phyloP scores from a whole-genome alignment of 2,113 vertebrate genomes.

The Rhynchopsitta pachyrhyncha region DNA sequence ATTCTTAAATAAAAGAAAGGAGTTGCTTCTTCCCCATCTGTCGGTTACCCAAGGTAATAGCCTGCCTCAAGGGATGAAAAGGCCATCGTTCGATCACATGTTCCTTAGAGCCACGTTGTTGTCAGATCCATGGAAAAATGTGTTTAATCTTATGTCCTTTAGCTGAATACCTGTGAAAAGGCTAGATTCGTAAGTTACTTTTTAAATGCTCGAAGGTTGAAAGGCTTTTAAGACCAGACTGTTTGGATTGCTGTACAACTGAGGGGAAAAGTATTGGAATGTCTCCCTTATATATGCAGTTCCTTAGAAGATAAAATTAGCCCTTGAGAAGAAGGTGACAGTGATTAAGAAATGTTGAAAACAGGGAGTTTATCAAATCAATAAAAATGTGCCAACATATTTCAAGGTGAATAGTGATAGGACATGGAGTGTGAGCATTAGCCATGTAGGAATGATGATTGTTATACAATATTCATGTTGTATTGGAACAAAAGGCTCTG shows the following conservation, averaged over 20 bases:
- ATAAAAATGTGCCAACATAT: neutral
- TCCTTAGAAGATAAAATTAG: neutral
- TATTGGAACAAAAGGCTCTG: neutral
- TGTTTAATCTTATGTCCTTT: neutral
- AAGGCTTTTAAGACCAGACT: neutral
- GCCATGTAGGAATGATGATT: neutral
- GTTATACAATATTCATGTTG: neutral
- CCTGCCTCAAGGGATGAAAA: neutral
- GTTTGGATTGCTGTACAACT: neutral
- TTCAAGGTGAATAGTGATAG: neutral
- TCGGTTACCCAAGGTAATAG: neutral
- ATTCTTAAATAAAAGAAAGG: neutral
- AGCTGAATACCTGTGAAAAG: neutral
- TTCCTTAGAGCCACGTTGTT: neutral
- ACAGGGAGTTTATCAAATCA: neutral
- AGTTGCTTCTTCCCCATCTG: neutral
- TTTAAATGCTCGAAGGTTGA: neutral
- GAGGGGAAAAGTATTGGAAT: neutral
- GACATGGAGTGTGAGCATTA: neutral
- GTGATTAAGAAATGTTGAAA: neutral
- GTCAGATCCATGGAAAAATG: neutral
- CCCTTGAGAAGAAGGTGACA: neutral
- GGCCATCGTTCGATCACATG: rapidly evolving
- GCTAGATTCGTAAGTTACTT: neutral
- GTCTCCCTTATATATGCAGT: neutral